Evolutionary conservation across 2,888 invertebrate species (phyloP), one percentile per base, ranked within the genome.

Genomic region (Tetragonisca angustula): DNA sequence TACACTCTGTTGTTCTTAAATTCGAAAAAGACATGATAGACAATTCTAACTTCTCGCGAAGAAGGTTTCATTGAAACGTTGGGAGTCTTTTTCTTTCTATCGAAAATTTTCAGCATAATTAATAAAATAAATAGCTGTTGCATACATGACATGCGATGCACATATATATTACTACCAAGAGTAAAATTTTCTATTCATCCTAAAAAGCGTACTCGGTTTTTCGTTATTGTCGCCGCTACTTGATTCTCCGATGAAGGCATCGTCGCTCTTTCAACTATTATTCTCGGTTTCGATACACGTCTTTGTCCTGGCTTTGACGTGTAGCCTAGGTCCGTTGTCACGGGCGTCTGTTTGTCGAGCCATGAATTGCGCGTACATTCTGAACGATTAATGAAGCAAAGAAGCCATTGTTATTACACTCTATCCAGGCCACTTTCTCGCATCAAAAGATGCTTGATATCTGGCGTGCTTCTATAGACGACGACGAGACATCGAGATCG

Each of bases 301-400:
- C 59, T 62, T 77, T 69, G 71, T 69, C 11, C 27, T 50, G 59
- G 21, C n/a, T 74, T 79, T 73, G 61, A 64, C 76, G 9, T 32
- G 36, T 36, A 73, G 17, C 50, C 5, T 67, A 52, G 54, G 52
- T 15, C 36, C 15, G 36, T 76, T 68, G 73, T 73, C 62, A 17
- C 27, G 21, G 68, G 72, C 50, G 69, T 73, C 64, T 73, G 79
- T 85, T 84, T 83, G 65, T 76, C 73, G 43, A 70, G 76, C 59
- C 56, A 36, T 49, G 68, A 73, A 82, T 43, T 62, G 59, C 65
- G 75, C 75, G 67, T 65, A 77, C 83, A 69, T 56, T 70, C 71
- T 73, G 74, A 71, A 74, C 85, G 74, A 82, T 85, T 85, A 85
- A 82, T 27, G 76, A 79, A 76, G 69, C 64, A 61, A 75, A 76